These are phyloP conservation scores for Phalera bucephala DNA, from an alignment of 2,888 invertebrate species.

Conservation along the genomic window DNA sequence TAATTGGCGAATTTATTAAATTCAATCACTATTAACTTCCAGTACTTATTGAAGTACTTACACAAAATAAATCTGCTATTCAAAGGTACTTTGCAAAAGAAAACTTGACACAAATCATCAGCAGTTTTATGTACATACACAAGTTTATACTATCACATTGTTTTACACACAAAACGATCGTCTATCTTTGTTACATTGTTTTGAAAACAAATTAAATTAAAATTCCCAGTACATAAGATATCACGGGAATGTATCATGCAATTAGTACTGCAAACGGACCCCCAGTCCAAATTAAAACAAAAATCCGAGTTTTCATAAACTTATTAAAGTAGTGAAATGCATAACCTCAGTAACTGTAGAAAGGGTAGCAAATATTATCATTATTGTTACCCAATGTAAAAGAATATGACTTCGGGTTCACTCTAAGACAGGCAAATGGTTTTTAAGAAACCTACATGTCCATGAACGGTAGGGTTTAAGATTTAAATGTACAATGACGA, in stretches of 20 bases:
- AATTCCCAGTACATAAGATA: conserved; percentile 34
- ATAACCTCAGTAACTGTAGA: conserved; percentile 28
- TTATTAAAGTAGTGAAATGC: conserved; percentile 26
- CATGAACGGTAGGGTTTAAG: no score
- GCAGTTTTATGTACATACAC: conserved; percentile 52
- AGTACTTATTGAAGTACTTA: conserved; percentile 77
- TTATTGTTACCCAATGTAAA: no score
- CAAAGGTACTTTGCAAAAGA: conserved; percentile 64
- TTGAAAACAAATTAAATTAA: conserved; percentile 21
- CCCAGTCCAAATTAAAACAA: conserved; percentile 16
- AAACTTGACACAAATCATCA: conserved; percentile 52
- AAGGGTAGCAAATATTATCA: no score
- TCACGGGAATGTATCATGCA: conserved; percentile 53
- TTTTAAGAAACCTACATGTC: no score
- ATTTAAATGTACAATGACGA: no score
- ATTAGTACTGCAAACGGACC: conserved; percentile 21
- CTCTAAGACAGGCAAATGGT: no score
- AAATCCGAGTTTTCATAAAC: conserved; percentile 19
- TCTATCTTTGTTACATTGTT: conserved; percentile 26
- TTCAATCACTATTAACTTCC: conserved; percentile 78
- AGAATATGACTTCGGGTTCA: no score
- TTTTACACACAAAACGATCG: conserved; percentile 42
- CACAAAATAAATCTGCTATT: conserved; percentile 65
- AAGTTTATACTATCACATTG: conserved; percentile 57
- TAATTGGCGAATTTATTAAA: conserved; percentile 81